A percentile compares a stretch with the other conserved stretches of the same genome.
Conservation (phyloP, 2,888 invertebrate species). For the Drymonia ruficornis region DNA sequence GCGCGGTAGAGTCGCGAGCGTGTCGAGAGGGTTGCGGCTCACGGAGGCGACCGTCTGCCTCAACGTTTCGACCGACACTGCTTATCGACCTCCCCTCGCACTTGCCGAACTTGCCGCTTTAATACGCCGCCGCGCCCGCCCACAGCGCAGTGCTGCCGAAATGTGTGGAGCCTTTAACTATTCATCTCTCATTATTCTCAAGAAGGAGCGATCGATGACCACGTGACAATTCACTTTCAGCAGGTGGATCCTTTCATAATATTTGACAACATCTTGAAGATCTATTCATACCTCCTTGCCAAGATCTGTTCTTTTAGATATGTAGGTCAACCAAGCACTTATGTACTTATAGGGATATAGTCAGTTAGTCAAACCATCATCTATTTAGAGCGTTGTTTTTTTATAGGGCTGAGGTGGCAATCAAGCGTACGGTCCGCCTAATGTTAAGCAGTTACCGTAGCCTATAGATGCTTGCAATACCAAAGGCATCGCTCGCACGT, state of each 20-base stretch:
- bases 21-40: slow-evolving; percentile 7
- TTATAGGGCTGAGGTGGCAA: no score
- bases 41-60: slow-evolving; percentile 48
- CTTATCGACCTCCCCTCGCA: slow-evolving; percentile 76
- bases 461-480: no score
- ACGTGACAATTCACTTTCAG: slow-evolving; percentile 44
- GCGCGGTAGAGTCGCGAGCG: slow-evolving; percentile 31
- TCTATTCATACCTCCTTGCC: not conserved
- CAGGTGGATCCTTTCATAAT: slow-evolving; percentile 8
- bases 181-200: slow-evolving; percentile 71
- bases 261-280: not conserved
- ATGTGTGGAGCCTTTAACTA: slow-evolving; percentile 71
- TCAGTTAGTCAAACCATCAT: no score
- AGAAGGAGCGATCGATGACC: slow-evolving; percentile 58
- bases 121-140: slow-evolving; percentile 54
- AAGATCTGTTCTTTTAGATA: not conserved
- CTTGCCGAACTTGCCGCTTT: slow-evolving; percentile 40
- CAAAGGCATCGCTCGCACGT: no score
- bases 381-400: no score
- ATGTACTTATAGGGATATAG: no score
- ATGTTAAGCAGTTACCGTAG: no score
- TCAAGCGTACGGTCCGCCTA: no score
- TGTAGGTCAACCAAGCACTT: no score
- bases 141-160: slow-evolving; percentile 72
- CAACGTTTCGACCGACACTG: slow-evolving; percentile 62